Evolutionary conservation across 2,888 invertebrate genomes (phyloP).

Genomic region (Tribolium freemani): DNA sequence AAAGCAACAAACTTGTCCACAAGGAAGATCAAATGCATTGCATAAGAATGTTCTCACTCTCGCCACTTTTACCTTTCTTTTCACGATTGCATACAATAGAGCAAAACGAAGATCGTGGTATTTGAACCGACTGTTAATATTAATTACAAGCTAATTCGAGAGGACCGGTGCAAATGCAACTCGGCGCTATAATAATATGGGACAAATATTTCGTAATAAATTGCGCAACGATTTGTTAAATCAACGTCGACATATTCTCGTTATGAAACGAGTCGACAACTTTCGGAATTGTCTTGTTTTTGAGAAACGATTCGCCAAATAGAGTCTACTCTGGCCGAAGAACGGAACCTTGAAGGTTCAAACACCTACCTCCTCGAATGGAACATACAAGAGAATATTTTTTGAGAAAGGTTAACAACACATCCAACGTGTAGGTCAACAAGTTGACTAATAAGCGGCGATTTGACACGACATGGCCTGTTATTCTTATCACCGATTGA

Average conservation of each 20-base stretch:
- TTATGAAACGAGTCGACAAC: constrained; percentile 5
- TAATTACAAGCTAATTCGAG: background rate
- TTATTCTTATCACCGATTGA: background rate
- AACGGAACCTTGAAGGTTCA: constrained; percentile 43
- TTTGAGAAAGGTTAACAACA: constrained; percentile 44
- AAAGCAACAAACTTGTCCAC: constrained; percentile 9
- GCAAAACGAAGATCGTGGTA: background rate
- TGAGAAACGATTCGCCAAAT: constrained; percentile 15
- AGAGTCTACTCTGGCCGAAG: constrained; percentile 2
- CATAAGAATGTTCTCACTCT: constrained; percentile 18
- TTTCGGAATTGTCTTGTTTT: constrained; percentile 14
- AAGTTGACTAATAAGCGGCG: constrained; percentile 30
- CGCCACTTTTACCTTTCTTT: constrained; percentile 27
- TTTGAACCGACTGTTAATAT: background rate
- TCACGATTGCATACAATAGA: constrained; percentile 32
- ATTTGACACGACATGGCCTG: background rate
- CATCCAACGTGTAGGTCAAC: constrained; percentile 41
- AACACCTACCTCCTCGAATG: constrained; percentile 30
- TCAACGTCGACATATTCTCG: constrained; percentile 13
- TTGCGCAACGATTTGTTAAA: constrained; percentile 23
- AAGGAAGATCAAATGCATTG: constrained; percentile 28
- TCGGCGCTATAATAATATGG: constrained; percentile 18
- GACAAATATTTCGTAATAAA: constrained; percentile 37
- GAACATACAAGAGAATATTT: constrained; percentile 19
- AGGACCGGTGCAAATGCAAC: background rate